Conservation (phyloP, 2,797 vertebrate genomes). For the Rhinophrynus dorsalis region DNA sequence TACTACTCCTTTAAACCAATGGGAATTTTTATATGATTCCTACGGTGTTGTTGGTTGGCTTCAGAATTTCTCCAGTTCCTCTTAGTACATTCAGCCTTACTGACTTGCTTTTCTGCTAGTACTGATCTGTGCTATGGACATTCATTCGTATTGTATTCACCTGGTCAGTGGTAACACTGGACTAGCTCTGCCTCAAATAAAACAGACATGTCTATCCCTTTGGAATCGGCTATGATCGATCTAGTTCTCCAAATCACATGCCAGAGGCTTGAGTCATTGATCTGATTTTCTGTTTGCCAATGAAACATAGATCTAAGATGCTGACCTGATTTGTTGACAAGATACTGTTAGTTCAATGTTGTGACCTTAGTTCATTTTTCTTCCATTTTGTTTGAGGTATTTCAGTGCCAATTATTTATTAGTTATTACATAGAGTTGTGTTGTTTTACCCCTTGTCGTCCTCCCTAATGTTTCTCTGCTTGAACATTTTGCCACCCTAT, state of each 20-base stretch:
- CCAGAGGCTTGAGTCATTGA: neutral
- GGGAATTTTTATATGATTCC: too few species aligned
- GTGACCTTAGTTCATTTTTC: neutral
- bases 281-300: conserved; percentile 7
- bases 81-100: neutral
- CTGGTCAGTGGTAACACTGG: neutral
- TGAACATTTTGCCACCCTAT: neutral
- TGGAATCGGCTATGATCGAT: neutral
- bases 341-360: conserved; percentile 9
- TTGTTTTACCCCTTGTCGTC: neutral
- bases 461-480: neutral
- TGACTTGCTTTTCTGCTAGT: neutral
- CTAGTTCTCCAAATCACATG: conserved; percentile 8
- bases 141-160: neutral
- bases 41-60: too few species aligned
- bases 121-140: neutral
- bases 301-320: neutral
- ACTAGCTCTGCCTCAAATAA: neutral
- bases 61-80: too few species aligned
- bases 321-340: neutral
- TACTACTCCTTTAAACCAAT: too few species aligned
- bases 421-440: neutral
- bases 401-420: neutral
- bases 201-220: neutral
- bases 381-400: neutral